Evolutionary conservation across 2,113 vertebrate species (phyloP).

Genomic region (Catharus fuscescens): DNA sequence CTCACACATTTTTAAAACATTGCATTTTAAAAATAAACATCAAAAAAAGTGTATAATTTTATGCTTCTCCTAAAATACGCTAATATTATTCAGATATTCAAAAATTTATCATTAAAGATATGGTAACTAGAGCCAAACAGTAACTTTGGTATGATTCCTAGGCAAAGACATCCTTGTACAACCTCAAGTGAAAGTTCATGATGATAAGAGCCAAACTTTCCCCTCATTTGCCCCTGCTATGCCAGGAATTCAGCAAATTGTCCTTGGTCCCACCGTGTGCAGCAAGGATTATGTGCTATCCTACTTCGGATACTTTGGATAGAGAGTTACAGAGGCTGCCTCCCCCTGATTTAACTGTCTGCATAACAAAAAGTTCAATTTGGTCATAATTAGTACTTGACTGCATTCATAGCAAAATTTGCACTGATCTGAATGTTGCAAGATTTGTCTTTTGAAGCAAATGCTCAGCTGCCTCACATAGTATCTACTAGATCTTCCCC

Average conservation of each 20-base stretch:
- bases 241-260: background rate
- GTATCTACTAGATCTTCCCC: background rate
- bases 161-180: background rate
- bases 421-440: background rate
- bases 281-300: background rate
- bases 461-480: background rate
- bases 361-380: background rate
- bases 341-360: background rate
- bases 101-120: constrained; percentile 18
- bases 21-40: background rate
- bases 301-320: background rate
- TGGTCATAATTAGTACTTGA: background rate
- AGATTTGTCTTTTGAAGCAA: background rate
- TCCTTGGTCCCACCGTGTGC: background rate
- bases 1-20: background rate
- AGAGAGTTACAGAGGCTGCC: background rate
- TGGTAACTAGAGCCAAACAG: background rate
- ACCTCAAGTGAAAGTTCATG: constrained; percentile 2
- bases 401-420: background rate
- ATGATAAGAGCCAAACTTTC: background rate
- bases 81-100: background rate
- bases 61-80: background rate
- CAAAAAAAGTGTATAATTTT: background rate
- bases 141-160: background rate
- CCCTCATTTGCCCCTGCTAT: background rate